phyloP scores from a whole-genome alignment of 2,888 invertebrate genomes.

The Ormyrus thymus region DNA sequence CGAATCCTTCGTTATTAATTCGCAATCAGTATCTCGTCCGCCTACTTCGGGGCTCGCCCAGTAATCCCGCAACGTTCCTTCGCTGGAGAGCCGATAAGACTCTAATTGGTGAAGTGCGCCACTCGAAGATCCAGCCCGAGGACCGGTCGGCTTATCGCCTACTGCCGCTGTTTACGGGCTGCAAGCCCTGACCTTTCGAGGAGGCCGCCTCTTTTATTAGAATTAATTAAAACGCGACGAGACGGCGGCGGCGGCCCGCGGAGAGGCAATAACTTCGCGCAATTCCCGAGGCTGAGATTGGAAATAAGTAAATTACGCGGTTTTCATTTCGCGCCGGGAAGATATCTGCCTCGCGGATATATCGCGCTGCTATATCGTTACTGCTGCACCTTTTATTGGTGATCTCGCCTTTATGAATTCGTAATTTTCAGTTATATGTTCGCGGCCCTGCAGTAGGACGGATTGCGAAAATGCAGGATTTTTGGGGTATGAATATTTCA shows the following conservation, averaged over 20 bases:
- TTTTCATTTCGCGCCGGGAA: constrained; percentile 28
- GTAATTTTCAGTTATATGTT: too few relatives aligned
- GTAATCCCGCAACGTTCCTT: neutral
- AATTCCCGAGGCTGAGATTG: constrained; percentile 48
- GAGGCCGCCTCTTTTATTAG: constrained; percentile 20
- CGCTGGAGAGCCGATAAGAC: constrained; percentile 20
- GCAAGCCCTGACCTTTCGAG: neutral
- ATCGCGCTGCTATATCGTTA: too few relatives aligned
- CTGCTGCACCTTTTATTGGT: too few relatives aligned
- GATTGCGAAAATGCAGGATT: too few relatives aligned
- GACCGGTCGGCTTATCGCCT: constrained; percentile 38
- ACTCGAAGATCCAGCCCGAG: constrained; percentile 22
- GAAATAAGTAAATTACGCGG: constrained; percentile 44
- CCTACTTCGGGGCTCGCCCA: too few relatives aligned
- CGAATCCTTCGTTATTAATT: neutral
- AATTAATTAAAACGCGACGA: constrained; percentile 40
- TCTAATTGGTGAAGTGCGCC: constrained; percentile 35
- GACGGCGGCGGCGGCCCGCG: neutral
- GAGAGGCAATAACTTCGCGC: constrained; percentile 47
- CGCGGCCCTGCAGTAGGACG: too few relatives aligned
- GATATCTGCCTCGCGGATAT: too few relatives aligned
- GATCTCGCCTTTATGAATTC: too few relatives aligned
- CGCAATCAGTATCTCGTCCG: neutral
- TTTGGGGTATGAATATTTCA: too few relatives aligned
- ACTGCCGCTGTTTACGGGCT: constrained; percentile 23